Base-by-base conservation (phyloP, 2,113 vertebrate species). In the Semicossyphus pulcher region DNA sequence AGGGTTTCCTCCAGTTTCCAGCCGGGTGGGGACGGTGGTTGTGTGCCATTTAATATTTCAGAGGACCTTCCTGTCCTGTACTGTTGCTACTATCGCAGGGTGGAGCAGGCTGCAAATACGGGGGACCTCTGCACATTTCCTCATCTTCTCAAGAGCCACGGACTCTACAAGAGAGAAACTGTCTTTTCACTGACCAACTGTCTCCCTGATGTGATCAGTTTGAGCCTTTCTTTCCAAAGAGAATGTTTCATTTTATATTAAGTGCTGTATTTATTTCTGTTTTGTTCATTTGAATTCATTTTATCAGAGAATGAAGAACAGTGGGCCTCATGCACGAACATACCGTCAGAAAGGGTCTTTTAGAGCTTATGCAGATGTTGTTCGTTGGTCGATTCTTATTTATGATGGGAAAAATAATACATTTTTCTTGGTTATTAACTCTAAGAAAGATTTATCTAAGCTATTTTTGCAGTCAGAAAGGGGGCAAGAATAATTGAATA, bases 211-310 rank as follows among this genome's bases (percentile, higher is more conserved):
- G 10, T 9, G 45, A 75, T 76, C 44, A 56, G 58, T 72, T 73
- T 56, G 42, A 91, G 66, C 73, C 73, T 80, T 85, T 78, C 54
- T 78, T 83, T 84, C 86, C 89, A 90, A 92, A 91, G 90, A 89
- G 57, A 82, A 77, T 77, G 39, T 60, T 82, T 83, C n/a, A 20
- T 81, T 86, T 89, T 74, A 36, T 85, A 47, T 74, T 31, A 62
- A 54, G 52, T 70, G 61, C 53, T 77, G 63, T 89, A 86, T 88
- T 90, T 84, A 88, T 87, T 90, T 76, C 26, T 53, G 12, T 87
- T 56, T 42, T 69, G 25, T 69, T 52, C 10, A 32, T 59, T 60
- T 62, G 34, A 25, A 20, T 60, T 53, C 66, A 34, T 64, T 64
- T 78, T 62, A 37, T 21, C n/a, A 45, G 47, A 66, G 5, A 59